Evolutionary conservation across 2,113 vertebrate genomes (phyloP), one percentile per base, ranked within the genome.

Genomic region (Xiphophorus hellerii): DNA sequence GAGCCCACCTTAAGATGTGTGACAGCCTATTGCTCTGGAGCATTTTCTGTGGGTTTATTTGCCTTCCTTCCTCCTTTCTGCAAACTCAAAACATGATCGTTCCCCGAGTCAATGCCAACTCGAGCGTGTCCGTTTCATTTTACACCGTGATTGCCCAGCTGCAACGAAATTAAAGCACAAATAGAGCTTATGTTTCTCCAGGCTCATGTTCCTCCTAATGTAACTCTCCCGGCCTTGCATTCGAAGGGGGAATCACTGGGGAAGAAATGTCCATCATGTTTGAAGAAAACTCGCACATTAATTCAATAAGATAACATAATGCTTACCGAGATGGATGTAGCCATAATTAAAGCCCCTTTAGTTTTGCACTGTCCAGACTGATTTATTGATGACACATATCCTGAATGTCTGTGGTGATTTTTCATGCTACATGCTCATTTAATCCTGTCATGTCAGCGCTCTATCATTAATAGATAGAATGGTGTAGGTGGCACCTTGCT

Each of bases 311-410:
- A 81, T 80, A 79, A 58, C 28, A 65, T 73, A 37, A 77, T 77
- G 39, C 81, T 79, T 80, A 35, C 71, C 66, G 54, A 22, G 30
- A 75, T 62, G 71, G 51, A 74, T 73, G 73, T 69, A 81, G 88
- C 74, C 71, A 78, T 83, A 72, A 89, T 88, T 84, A 82, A 69
- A 71, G 33, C 58, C 61, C 73, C 51, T 82, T 90, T 78, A 71
- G 84, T 78, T 80, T 83, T 25, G 13, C 76, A 63, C 78, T 78
- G 83, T 87, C 81, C 69, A 68, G 79, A 85, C 82, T 82, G 84
- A 88, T 88, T 87, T 86, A 83, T 89, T 81, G 87, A 86, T 28
- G 27, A 76, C 58, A 31, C 64, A 22, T 84, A 82, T 87, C 67
- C 73, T 68, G 77, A 90, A 87, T 82, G 65, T 39, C 69, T 17